These are phyloP conservation scores for Dicyrtoma fusca DNA, from an alignment of 2,888 invertebrate genomes.

Conservation along the genomic window DNA sequence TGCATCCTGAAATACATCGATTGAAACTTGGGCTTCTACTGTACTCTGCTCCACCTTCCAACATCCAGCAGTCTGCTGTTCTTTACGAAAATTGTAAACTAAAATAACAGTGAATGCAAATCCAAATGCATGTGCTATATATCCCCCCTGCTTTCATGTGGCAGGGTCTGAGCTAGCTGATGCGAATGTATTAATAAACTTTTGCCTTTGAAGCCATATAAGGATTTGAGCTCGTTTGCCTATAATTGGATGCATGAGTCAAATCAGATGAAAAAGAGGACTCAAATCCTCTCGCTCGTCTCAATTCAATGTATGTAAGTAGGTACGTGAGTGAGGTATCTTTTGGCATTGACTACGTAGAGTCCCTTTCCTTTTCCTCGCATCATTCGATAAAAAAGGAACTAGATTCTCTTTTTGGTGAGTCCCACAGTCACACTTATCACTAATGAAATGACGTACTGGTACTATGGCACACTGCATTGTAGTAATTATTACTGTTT, in stretches of 20 bases:
- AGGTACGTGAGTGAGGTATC: too few relatives aligned
- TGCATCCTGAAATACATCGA: slow-evolving; percentile 25
- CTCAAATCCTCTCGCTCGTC: too few relatives aligned
- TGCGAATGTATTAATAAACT: slow-evolving; percentile 15
- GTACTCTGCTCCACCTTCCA: neutral
- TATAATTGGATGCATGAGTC: slow-evolving; percentile 35
- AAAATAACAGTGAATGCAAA: neutral
- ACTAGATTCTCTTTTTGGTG: neutral
- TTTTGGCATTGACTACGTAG: too few relatives aligned
- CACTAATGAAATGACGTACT: neutral
- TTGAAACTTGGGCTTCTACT: neutral
- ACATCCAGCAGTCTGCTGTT: slow-evolving; percentile 9
- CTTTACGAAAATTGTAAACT: neutral
- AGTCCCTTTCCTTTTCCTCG: too few relatives aligned
- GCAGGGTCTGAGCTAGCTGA: neutral
- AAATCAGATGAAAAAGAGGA: neutral
- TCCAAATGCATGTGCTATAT: neutral
- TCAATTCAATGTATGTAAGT: too few relatives aligned
- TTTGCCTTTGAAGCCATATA: slow-evolving; percentile 26
- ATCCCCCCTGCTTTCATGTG: neutral
- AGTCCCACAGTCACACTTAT: slow-evolving; percentile 6
- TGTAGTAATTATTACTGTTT: too few relatives aligned
- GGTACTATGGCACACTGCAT: too few relatives aligned
- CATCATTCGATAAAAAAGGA: too few relatives aligned
- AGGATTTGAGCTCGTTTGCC: slow-evolving; percentile 25